Percentiles rank a stretch among this genome's conserved stretches.
phyloP scores from a whole-genome alignment of 2,888 invertebrate genomes.

The Pristionchus japonicus region DNA sequence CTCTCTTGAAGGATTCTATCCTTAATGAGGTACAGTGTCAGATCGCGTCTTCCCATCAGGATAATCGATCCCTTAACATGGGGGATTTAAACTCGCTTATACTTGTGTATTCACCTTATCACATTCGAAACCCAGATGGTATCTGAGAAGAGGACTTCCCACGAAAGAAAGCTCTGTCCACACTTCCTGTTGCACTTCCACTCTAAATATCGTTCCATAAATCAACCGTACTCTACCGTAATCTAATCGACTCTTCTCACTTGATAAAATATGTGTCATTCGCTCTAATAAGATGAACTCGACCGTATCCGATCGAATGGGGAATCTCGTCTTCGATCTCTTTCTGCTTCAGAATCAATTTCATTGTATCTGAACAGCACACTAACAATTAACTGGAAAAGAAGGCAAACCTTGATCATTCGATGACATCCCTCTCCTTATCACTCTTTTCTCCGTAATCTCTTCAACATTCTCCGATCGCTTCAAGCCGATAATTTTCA shows the following conservation, averaged over 20 bases:
- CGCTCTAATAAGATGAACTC: not conserved
- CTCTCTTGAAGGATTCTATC: not conserved
- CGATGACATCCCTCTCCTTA: not conserved
- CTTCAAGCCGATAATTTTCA: not conserved
- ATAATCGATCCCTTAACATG: constrained; percentile 14
- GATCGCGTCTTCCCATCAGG: constrained; percentile 5
- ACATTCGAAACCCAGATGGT: not conserved
- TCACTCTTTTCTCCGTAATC: not conserved
- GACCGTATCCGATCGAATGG: not conserved
- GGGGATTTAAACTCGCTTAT: too few species aligned
- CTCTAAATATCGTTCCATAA: not conserved
- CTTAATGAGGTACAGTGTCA: not conserved
- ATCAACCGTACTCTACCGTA: too few species aligned
- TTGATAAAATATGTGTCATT: not conserved
- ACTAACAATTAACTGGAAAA: not conserved
- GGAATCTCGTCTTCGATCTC: not conserved
- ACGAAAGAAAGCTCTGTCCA: not conserved
- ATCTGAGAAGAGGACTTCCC: not conserved
- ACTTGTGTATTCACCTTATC: not conserved
- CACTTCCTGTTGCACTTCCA: not conserved
- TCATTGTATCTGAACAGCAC: not conserved
- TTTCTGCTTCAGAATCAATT: not conserved
- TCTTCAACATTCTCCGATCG: not conserved
- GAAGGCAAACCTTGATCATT: not conserved
- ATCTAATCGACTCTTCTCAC: not conserved